phyloP scores from a whole-genome alignment of 2,888 invertebrate species.

The Exocentrus adspersus region DNA sequence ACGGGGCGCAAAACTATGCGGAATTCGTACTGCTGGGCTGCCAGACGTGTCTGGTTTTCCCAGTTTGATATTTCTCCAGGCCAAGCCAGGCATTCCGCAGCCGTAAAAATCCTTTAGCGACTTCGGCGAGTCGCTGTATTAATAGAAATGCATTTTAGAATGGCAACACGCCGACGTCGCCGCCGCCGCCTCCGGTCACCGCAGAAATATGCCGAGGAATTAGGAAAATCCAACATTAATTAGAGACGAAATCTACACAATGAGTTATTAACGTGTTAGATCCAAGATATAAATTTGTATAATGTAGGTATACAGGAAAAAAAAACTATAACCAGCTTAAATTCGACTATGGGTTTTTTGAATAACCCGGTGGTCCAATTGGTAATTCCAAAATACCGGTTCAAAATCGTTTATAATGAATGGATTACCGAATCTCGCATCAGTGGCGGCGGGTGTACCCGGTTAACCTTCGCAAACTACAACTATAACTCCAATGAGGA shows the following conservation, averaged over 20 bases:
- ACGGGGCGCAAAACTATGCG: constrained; percentile 53
- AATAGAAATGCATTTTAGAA: constrained; percentile 46
- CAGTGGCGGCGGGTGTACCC: neutral
- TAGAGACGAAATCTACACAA: constrained; percentile 31
- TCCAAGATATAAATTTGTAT: constrained; percentile 20
- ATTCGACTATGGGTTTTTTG: constrained; percentile 27
- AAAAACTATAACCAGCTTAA: constrained; percentile 29
- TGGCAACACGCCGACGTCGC: constrained; percentile 30
- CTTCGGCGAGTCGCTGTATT: constrained; percentile 33
- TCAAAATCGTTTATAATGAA: constrained; percentile 4
- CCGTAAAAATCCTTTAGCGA: constrained; percentile 25
- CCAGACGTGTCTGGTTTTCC: constrained; percentile 62
- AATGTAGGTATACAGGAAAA: constrained; percentile 6
- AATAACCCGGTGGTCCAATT: constrained; percentile 22
- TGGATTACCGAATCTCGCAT: neutral
- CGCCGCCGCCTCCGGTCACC: no score
- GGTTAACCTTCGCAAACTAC: no score
- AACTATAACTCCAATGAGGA: no score
- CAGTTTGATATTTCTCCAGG: constrained; percentile 42
- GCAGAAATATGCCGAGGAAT: constrained; percentile 38
- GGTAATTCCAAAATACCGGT: constrained; percentile 24
- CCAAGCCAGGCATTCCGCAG: constrained; percentile 37
- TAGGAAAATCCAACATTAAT: constrained; percentile 43
- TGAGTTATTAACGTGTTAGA: constrained; percentile 26
- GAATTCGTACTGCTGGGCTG: constrained; percentile 56